Base-by-base conservation (phyloP, 2,888 invertebrate species). In the Cotesia congregata region DNA sequence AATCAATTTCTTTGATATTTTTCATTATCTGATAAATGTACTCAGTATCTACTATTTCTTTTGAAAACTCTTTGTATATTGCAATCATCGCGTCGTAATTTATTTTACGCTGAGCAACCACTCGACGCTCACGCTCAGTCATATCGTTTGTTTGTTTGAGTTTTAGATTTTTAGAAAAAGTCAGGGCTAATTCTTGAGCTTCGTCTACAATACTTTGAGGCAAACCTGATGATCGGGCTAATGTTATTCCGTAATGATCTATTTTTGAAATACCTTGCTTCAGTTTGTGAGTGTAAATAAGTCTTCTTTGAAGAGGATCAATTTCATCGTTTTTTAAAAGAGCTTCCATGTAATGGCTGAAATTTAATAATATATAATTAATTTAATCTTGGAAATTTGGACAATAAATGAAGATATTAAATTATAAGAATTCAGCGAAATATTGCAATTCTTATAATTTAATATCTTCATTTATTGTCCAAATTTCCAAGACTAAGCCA, bases 221-320 rank as follows among this genome's bases (percentile, higher is more conserved):
- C 83, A 94, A 90, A 79, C 92, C 91, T 0, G 92, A 92, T 81
- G 91, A 91, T 78, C 92, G 90, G 1, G 94, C 94, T 70, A 95
- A 87, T 39, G 92, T 90, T 40, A 95, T 88, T 0, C 95, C 95
- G 83, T 95, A 95, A 78, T 92, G 90, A 80, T 92, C 90, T 2
- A 94, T 88, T 9, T 90, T 88, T 0, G 93, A 93, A 0, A 92
- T 88, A 5, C 95, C 95, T 0, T 90, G 88, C 75, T 91, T 90
- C 40, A 95, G 86, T 83, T 91, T 92, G 83, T 95, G 93, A 38
- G 93, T 92, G 83, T 93, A 95, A n/a, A 92, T 86, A 39, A 95
- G 88, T 80, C 90, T 89, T 62, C 87, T 82, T 9, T 89, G 81
- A 64, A 83, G 83, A 61, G 87, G 82, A 40, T 86, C 87, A 4